Conservation (phyloP, 2,113 vertebrate species). For the Hypomesus transpacificus region DNA sequence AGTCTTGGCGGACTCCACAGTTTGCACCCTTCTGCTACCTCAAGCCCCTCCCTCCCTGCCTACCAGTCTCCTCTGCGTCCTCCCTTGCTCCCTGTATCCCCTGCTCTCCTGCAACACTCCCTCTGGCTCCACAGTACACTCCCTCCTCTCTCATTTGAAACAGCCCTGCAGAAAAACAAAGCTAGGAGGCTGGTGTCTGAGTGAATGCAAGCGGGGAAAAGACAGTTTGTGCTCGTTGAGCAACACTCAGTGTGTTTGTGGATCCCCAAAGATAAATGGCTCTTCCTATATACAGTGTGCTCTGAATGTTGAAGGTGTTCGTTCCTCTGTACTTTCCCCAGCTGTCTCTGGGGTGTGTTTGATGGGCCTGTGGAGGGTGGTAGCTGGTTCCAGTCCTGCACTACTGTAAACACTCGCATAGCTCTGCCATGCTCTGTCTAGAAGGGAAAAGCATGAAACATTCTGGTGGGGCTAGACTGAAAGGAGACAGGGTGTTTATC, state of each 20-base stretch:
- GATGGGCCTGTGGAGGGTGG: background rate
- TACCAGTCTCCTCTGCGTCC: background rate
- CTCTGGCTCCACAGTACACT: too few species aligned
- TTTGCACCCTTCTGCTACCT: background rate
- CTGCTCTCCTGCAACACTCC: background rate
- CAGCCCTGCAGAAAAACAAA: too few species aligned
- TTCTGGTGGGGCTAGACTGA: background rate
- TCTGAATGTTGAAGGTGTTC: too few species aligned
- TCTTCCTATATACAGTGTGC: too few species aligned
- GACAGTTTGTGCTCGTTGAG: too few species aligned
- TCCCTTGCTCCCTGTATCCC: background rate
- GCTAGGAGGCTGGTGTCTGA: background rate
- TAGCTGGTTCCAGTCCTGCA: too few species aligned
- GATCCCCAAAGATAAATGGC: too few species aligned
- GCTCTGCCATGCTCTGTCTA: background rate
- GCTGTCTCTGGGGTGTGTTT: background rate
- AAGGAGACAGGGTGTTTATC: background rate
- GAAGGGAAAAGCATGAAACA: background rate
- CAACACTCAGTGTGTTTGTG: too few species aligned
- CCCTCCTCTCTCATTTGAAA: too few species aligned
- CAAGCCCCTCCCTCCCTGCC: background rate
- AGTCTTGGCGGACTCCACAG: background rate
- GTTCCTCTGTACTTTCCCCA: too few species aligned
- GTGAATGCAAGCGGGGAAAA: background rate
- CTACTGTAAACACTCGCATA: slow-evolving; percentile 2